phyloP scores from a whole-genome alignment of 2,113 vertebrate species.

The Bostrychus sinensis region DNA sequence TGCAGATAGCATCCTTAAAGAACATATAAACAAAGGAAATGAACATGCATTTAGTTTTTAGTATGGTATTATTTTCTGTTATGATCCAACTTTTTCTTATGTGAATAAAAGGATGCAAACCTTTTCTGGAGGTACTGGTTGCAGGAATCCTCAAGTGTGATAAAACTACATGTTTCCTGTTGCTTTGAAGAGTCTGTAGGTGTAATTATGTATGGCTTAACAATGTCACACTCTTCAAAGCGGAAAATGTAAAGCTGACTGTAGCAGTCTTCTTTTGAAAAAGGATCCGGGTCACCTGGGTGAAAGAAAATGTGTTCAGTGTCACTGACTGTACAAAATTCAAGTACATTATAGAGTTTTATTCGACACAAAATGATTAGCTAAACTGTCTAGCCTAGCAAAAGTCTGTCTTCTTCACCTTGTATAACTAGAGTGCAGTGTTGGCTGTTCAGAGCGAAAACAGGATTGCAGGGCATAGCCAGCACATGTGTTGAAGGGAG shows the following conservation, averaged over 20 bases:
- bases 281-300: constrained; percentile 51
- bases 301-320: constrained; percentile 11
- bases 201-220: constrained; percentile 29
- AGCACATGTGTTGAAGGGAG: constrained; percentile 60
- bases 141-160: constrained; percentile 52
- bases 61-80: neutral
- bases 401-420: constrained; percentile 69
- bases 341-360: neutral
- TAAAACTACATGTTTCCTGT: constrained; percentile 13
- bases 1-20: constrained; percentile 48
- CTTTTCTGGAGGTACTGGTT: constrained; percentile 68
- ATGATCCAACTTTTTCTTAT: neutral
- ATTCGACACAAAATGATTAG: neutral
- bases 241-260: constrained; percentile 62
- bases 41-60: neutral
- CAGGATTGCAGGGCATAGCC: constrained; percentile 76
- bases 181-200: constrained; percentile 8
- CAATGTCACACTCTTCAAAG: constrained; percentile 46
- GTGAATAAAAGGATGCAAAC: constrained; percentile 39
- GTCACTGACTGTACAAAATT: neutral
- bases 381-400: neutral
- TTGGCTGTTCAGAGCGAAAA: constrained; percentile 74
- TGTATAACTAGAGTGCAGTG: constrained; percentile 77
- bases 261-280: constrained; percentile 8
- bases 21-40: constrained; percentile 39